Evolutionary conservation across 2,113 vertebrate genomes (phyloP).

Genomic region (Camelus dromedarius): DNA sequence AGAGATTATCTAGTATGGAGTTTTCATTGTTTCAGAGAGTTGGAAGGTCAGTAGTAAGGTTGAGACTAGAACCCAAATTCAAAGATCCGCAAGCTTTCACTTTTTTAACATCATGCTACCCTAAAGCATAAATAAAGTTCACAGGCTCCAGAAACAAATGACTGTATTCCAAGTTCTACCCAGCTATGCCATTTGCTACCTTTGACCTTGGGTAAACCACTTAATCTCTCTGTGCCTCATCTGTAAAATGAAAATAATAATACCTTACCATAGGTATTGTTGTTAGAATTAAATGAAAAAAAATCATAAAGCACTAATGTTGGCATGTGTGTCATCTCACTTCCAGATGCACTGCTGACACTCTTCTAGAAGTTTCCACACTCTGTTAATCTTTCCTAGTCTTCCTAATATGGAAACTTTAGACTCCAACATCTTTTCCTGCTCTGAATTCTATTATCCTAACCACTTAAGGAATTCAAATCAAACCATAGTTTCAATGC

Average conservation of each 20-base stretch:
- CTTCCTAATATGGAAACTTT: constrained; percentile 37
- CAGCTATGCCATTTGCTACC: neutral
- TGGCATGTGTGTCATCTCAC: neutral
- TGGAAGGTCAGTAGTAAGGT: neutral
- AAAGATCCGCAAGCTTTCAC: neutral
- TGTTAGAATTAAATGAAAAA: constrained; percentile 38
- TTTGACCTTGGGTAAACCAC: constrained; percentile 15
- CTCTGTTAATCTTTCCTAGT: neutral
- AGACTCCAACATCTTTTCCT: neutral
- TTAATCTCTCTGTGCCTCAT: neutral
- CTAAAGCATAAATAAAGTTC: neutral
- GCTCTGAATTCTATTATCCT: neutral
- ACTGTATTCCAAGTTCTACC: neutral
- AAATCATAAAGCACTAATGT: neutral
- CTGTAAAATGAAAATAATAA: neutral
- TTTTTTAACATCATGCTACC: neutral
- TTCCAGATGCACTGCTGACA: neutral
- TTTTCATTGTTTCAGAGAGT: neutral
- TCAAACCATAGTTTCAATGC: neutral
- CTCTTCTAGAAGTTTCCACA: neutral
- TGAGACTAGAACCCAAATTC: neutral
- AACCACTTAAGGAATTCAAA: neutral
- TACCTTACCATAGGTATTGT: neutral
- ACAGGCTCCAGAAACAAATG: constrained; percentile 11
- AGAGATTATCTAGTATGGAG: neutral